Percentiles rank a stretch among this genome's conserved stretches.
These are phyloP conservation scores for Osmerus eperlanus DNA, from an alignment of 2,113 vertebrate genomes.

Conservation along the genomic window DNA sequence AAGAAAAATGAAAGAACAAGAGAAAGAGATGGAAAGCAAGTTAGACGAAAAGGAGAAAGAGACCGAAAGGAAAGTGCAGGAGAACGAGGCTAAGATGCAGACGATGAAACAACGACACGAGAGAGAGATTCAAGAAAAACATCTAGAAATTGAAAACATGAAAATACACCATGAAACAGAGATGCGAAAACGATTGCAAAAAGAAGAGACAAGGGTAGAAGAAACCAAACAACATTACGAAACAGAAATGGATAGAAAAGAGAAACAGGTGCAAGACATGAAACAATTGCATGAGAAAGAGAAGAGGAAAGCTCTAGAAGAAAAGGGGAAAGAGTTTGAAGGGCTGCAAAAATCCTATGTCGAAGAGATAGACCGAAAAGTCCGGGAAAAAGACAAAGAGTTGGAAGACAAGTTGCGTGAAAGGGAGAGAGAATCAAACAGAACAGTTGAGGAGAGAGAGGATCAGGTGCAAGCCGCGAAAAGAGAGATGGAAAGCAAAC, in stretches of 20 bases:
- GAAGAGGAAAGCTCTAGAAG: slow-evolving; percentile 20
- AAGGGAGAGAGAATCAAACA: slow-evolving; percentile 26
- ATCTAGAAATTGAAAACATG: background rate
- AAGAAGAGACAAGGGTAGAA: slow-evolving; percentile 13
- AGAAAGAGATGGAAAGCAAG: slow-evolving; percentile 10
- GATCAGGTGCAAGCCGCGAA: slow-evolving; percentile 15
- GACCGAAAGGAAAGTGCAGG: slow-evolving; percentile 10
- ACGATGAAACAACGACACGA: background rate
- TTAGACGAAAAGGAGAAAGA: slow-evolving; percentile 17
- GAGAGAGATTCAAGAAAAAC: slow-evolving; percentile 9
- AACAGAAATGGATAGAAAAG: background rate
- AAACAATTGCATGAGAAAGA: slow-evolving; percentile 24
- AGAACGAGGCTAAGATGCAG: slow-evolving; percentile 5
- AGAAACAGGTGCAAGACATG: slow-evolving; percentile 1
- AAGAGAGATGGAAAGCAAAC: slow-evolving; percentile 9
- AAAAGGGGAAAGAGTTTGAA: slow-evolving; percentile 20
- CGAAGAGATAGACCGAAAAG: slow-evolving; percentile 1
- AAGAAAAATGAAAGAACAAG: slow-evolving; percentile 4
- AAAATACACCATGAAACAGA: slow-evolving; percentile 20
- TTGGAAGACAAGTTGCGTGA: slow-evolving; percentile 20
- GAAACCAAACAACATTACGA: slow-evolving; percentile 21
- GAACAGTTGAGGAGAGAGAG: slow-evolving; percentile 21
- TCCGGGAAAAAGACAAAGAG: background rate
- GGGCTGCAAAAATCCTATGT: slow-evolving; percentile 6
- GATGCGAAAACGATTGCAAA: slow-evolving; percentile 14